phyloP scores from a whole-genome alignment of 1,140 invertebrate genomes.

The Pemphigus obesinymphae region DNA sequence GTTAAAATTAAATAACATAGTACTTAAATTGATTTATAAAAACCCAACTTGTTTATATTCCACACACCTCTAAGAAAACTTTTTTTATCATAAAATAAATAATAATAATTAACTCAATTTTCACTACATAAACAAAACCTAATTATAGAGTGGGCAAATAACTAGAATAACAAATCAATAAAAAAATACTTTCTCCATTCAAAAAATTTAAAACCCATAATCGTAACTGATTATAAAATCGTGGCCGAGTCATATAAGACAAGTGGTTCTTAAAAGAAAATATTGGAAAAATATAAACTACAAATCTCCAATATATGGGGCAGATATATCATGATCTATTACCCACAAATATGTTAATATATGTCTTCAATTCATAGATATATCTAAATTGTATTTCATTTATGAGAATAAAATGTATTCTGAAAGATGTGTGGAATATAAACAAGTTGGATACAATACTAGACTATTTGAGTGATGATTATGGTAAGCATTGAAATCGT shows the following conservation, averaged over 20 bases:
- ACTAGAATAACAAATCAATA: too few relatives aligned
- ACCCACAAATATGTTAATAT: slow-evolving; percentile 79
- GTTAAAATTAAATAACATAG: too few relatives aligned
- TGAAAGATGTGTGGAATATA: too few relatives aligned
- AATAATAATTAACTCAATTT: too few relatives aligned
- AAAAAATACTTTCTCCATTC: too few relatives aligned
- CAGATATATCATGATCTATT: slow-evolving; percentile 91
- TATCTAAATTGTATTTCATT: background rate
- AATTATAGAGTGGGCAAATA: too few relatives aligned
- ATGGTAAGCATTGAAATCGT: slow-evolving; percentile 96
- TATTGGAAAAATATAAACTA: slow-evolving; percentile 97
- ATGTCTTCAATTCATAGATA: slow-evolving; percentile 44
- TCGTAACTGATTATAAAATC: slow-evolving; percentile 80
- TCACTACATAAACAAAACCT: too few relatives aligned
- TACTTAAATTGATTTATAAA: too few relatives aligned
- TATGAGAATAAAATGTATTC: too few relatives aligned
- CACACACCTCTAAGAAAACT: too few relatives aligned
- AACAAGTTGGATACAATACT: slow-evolving; percentile 76
- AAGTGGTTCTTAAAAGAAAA: slow-evolving; percentile 86
- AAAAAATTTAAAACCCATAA: slow-evolving; percentile 88
- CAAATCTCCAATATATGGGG: slow-evolving; percentile 87
- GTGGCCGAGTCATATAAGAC: slow-evolving; percentile 70
- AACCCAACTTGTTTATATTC: too few relatives aligned
- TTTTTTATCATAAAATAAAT: too few relatives aligned
- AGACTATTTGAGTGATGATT: slow-evolving; percentile 90